Percentiles rank a stretch among this genome's conserved stretches.
phyloP scores from a whole-genome alignment of 2,113 vertebrate genomes.

The Canis aureus region DNA sequence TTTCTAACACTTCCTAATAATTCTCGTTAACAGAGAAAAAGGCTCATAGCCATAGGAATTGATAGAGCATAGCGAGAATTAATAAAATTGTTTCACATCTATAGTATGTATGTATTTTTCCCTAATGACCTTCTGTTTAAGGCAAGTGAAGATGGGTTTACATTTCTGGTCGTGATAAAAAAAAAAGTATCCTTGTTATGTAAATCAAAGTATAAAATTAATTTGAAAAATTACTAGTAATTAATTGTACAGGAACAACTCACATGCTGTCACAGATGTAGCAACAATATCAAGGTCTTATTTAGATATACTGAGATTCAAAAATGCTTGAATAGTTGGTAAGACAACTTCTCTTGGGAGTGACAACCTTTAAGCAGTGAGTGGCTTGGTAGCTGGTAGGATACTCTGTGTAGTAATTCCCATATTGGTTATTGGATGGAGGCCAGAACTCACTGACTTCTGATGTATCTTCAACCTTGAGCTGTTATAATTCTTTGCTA shows the following conservation, averaged over 20 bases:
- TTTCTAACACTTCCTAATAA: background rate
- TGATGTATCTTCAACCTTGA: background rate
- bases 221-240: background rate
- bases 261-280: background rate
- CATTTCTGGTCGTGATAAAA: background rate
- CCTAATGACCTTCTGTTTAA: background rate
- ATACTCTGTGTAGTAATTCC: background rate
- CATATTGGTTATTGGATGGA: background rate
- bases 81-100: background rate
- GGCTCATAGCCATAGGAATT: background rate
- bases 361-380: background rate
- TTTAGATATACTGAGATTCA: background rate
- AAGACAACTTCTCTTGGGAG: background rate
- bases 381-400: background rate
- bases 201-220: background rate
- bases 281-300: background rate
- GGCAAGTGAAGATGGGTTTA: background rate
- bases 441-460: background rate
- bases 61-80: background rate
- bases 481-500: slow-evolving; percentile 3
- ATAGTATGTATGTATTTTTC: background rate
- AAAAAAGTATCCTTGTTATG: background rate
- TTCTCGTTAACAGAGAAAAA: background rate
- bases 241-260: background rate
- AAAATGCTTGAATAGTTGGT: background rate